Percentiles rank a stretch among this genome's conserved stretches.
phyloP scores from a whole-genome alignment of 1,140 invertebrate genomes.

The Limonius californicus region DNA sequence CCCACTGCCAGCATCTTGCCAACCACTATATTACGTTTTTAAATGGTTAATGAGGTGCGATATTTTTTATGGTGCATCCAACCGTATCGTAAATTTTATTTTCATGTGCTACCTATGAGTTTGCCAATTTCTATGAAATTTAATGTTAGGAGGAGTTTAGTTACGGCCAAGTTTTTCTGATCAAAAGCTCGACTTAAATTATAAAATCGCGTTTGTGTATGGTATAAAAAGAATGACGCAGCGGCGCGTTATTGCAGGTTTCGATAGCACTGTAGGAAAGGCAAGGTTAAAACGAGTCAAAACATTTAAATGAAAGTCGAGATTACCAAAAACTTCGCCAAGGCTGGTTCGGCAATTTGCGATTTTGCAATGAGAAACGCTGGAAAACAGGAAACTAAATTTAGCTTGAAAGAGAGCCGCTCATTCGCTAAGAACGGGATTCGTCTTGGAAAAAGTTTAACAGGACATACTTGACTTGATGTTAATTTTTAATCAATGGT shows the following conservation, averaged over 20 bases:
- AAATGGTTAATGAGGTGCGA: slow-evolving; percentile 3
- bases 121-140: too few relatives aligned
- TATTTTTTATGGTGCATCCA: neutral
- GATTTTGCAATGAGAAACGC: neutral
- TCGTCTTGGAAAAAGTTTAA: too few relatives aligned
- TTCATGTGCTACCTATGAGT: too few relatives aligned
- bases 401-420: too few relatives aligned
- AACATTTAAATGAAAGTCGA: neutral
- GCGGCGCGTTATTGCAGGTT: neutral
- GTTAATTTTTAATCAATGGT: too few relatives aligned
- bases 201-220: neutral
- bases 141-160: neutral
- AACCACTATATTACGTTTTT: slow-evolving; percentile 2
- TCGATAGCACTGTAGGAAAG: neutral
- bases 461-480: too few relatives aligned
- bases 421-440: too few relatives aligned
- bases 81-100: too few relatives aligned
- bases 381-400: neutral
- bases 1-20: neutral
- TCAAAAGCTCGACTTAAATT: neutral
- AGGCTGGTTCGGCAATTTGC: neutral
- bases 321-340: neutral
- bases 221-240: neutral
- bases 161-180: neutral
- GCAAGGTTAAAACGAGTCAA: neutral